phyloP scores from a whole-genome alignment of 2,888 invertebrate species.

The Limenitis arthemis region DNA sequence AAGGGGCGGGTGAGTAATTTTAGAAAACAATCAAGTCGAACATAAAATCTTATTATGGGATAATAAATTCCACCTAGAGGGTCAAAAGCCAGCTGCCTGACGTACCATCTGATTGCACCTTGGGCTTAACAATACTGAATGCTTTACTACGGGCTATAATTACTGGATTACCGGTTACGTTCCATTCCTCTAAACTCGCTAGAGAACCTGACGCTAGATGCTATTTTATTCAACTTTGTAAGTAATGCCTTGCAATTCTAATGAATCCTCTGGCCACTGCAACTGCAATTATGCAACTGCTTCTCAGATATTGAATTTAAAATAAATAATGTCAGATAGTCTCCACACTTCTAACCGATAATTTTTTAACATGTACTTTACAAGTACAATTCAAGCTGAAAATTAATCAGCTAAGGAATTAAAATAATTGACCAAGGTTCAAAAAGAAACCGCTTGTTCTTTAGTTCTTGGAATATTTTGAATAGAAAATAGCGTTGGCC shows the following conservation, averaged over 20 bases:
- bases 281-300: not conserved
- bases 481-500: no score
- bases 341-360: not conserved
- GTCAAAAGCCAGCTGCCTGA: conserved; percentile 45
- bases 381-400: not conserved
- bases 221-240: conserved; percentile 7
- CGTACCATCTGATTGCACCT: conserved; percentile 44
- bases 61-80: conserved; percentile 29
- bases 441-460: no score
- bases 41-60: conserved; percentile 29
- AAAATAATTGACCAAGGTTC: no score
- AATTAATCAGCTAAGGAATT: no score
- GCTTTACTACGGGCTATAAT: conserved; percentile 43
- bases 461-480: no score
- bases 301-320: not conserved
- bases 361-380: not conserved
- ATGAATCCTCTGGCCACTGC: not conserved
- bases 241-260: conserved; percentile 4
- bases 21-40: conserved; percentile 30
- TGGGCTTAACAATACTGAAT: conserved; percentile 36
- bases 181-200: conserved; percentile 13
- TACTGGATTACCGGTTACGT: conserved; percentile 40
- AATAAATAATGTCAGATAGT: not conserved
- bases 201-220: conserved; percentile 7
- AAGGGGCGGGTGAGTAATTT: conserved; percentile 14